phyloP scores from a whole-genome alignment of 2,888 invertebrate genomes.

The Amphipoea lucens region DNA sequence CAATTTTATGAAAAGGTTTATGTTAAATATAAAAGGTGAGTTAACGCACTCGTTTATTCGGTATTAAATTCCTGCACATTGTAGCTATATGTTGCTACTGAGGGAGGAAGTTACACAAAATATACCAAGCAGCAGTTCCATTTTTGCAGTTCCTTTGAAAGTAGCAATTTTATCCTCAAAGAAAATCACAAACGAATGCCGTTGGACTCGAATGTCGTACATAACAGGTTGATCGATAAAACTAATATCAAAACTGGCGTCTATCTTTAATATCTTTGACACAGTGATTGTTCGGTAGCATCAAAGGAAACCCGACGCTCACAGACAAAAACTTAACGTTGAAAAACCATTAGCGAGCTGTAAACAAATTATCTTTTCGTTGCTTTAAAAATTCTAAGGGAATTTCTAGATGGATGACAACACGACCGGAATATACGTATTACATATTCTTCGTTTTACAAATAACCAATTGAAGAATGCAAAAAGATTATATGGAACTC shows the following conservation, averaged over 20 bases:
- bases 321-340: conserved; percentile 26
- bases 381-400: conserved; percentile 55
- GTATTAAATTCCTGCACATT: conserved; percentile 45
- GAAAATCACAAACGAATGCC: conserved; percentile 43
- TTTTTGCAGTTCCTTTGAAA: conserved; percentile 38
- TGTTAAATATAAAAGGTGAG: conserved; percentile 58
- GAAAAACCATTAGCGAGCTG: conserved; percentile 45
- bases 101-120: conserved; percentile 32
- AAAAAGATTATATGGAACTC: neutral
- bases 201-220: conserved; percentile 30
- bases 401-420: conserved; percentile 72
- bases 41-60: conserved; percentile 52
- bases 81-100: conserved; percentile 22
- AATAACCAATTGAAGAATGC: conserved; percentile 18
- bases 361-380: conserved; percentile 64
- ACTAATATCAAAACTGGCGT: conserved; percentile 58
- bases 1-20: conserved; percentile 59
- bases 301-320: conserved; percentile 36
- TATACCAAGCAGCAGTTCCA: conserved; percentile 41
- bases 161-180: conserved; percentile 43
- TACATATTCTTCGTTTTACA: conserved; percentile 45
- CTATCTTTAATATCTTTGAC: conserved; percentile 50
- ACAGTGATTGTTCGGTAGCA: conserved; percentile 50
- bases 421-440: conserved; percentile 68
- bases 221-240: conserved; percentile 53